These are phyloP conservation scores for Halyomorpha halys DNA, from an alignment of 1,140 invertebrate species.

Conservation along the genomic window DNA sequence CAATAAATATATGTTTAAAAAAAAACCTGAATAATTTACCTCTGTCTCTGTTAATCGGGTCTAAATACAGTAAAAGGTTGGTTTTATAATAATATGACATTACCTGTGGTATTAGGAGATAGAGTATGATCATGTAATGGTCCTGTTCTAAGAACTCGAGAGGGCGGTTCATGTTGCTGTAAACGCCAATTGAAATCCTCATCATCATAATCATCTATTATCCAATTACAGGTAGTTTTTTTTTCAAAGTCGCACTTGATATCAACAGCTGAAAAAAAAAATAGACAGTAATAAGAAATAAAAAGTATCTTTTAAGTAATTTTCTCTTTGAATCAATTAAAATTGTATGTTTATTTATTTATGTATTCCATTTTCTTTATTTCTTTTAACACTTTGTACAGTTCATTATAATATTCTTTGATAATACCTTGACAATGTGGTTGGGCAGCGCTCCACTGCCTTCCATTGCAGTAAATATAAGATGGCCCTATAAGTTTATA, in stretches of 20 bases:
- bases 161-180: constrained; percentile 52
- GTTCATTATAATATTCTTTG: too few relatives aligned
- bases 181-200: constrained; percentile 62
- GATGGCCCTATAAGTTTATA: constrained; percentile 44
- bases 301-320: too few relatives aligned
- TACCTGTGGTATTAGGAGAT: constrained; percentile 39
- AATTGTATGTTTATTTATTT: too few relatives aligned
- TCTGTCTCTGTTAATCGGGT: too few relatives aligned
- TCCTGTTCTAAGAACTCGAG: constrained; percentile 54
- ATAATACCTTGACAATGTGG: constrained; percentile 53
- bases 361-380: too few relatives aligned
- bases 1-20: too few relatives aligned
- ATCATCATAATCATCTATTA: constrained; percentile 48
- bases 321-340: too few relatives aligned
- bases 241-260: constrained; percentile 59
- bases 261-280: neutral
- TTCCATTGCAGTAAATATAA: constrained; percentile 52
- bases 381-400: too few relatives aligned
- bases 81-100: neutral
- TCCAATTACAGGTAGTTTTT: constrained; percentile 59
- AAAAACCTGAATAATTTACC: too few relatives aligned
- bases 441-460: constrained; percentile 46
- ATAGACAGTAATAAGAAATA: too few relatives aligned
- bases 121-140: constrained; percentile 64
- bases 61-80: too few relatives aligned